Evolutionary conservation across 2,888 invertebrate species (phyloP).

Genomic region (Arge pagana): DNA sequence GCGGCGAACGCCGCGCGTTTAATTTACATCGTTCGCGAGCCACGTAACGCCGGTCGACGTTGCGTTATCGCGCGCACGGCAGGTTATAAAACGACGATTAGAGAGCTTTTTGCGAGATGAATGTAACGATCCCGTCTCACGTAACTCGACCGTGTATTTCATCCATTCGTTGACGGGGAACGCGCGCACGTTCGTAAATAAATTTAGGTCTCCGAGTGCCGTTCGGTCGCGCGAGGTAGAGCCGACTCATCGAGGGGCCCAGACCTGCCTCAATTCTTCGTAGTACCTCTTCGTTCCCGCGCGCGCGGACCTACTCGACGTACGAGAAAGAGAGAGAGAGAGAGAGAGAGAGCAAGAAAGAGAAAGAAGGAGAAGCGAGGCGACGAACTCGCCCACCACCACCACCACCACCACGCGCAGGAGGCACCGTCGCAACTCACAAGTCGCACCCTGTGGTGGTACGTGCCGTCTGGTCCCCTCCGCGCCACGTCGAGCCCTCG

Average conservation of each 20-base stretch:
- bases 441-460: conserved; percentile 19
- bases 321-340: conserved; percentile 6
- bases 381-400: conserved; percentile 18
- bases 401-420: no score
- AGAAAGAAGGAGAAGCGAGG: conserved; percentile 28
- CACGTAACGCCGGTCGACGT: conserved; percentile 36
- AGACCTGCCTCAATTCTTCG: conserved; percentile 53
- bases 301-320: neutral
- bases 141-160: no score
- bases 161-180: no score
- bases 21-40: no score
- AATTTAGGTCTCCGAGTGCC: conserved; percentile 1
- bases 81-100: conserved; percentile 39
- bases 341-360: conserved; percentile 36
- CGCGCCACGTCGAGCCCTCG: neutral
- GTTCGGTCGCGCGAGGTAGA: neutral
- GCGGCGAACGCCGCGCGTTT: no score
- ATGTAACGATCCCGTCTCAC: no score
- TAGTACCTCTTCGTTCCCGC: conserved; percentile 41
- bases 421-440: no score
- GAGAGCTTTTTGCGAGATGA: conserved; percentile 37
- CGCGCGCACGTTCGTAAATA: no score
- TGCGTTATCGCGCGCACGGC: conserved; percentile 38
- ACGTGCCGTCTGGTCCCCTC: conserved; percentile 24
- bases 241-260: conserved; percentile 27